A percentile compares a stretch with the other conserved stretches of the same genome.
Conservation (phyloP, 1,140 invertebrate genomes). For the Portunus trituberculatus region DNA sequence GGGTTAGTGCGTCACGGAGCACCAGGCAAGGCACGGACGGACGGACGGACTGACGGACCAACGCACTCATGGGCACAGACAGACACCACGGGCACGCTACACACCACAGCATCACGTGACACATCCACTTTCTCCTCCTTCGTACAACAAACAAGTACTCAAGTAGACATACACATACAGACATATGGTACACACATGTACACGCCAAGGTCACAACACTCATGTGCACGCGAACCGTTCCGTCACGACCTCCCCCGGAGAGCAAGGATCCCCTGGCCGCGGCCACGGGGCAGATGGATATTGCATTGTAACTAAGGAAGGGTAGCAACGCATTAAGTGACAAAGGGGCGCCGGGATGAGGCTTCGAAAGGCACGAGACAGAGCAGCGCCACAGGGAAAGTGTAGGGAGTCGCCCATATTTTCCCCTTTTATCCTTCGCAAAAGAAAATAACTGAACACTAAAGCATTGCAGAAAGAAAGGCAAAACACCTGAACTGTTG, state of each 20-base stretch:
- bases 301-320: not conserved
- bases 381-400: not conserved
- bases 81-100: not conserved
- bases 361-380: not conserved
- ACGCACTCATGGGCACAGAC: too few species aligned
- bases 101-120: not conserved
- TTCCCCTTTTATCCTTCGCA: too few species aligned
- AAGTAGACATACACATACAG: not conserved
- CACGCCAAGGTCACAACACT: not conserved
- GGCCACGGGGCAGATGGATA: not conserved
- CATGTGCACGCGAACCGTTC: not conserved
- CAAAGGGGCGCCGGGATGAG: not conserved
- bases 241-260: not conserved
- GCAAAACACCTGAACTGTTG: too few species aligned
- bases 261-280: not conserved
- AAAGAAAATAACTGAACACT: too few species aligned
- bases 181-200: not conserved
- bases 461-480: too few species aligned
- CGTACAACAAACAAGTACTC: not conserved
- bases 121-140: not conserved
- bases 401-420: too few species aligned
- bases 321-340: not conserved
- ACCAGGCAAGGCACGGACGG: not conserved
- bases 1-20: not conserved
- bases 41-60: too few species aligned